These are phyloP conservation scores for Picus viridis DNA, from an alignment of 2,797 vertebrate species.

Conservation along the genomic window DNA sequence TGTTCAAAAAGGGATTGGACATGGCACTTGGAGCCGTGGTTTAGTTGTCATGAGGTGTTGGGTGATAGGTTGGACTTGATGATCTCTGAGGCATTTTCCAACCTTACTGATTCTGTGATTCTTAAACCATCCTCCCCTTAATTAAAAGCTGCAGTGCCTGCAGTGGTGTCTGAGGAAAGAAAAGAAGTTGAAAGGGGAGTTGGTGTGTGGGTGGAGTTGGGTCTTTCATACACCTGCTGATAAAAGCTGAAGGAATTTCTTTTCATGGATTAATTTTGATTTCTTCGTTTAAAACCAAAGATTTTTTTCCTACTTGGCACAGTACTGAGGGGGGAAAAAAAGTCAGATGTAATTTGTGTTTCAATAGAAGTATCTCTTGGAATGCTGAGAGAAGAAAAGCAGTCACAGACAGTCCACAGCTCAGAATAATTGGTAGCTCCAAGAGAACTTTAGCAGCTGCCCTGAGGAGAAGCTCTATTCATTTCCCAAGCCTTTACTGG, in stretches of 20 bases:
- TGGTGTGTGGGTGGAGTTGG: not conserved
- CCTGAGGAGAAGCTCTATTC: not conserved
- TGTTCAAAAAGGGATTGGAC: too few species aligned
- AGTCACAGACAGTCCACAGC: accelerated
- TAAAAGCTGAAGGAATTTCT: not conserved
- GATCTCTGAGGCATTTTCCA: too few species aligned
- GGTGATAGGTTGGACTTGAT: too few species aligned
- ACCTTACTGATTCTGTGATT: not conserved
- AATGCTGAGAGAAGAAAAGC: not conserved
- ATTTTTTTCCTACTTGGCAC: not conserved
- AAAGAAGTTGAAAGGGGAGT: not conserved
- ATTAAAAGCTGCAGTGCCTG: not conserved
- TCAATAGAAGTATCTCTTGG: not conserved
- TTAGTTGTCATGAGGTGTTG: too few species aligned
- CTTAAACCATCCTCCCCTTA: not conserved
- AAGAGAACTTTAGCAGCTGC: not conserved
- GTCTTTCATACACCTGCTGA: not conserved
- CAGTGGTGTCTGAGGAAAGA: not conserved
- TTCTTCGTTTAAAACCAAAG: not conserved
- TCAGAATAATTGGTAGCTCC: not conserved
- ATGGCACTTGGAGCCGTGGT: too few species aligned
- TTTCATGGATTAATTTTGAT: not conserved
- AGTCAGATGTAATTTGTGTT: not conserved
- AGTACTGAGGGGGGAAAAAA: not conserved
- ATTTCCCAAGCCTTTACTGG: not conserved